phyloP scores from a whole-genome alignment of 1,140 invertebrate genomes.

The Maconellicoccus hirsutus region DNA sequence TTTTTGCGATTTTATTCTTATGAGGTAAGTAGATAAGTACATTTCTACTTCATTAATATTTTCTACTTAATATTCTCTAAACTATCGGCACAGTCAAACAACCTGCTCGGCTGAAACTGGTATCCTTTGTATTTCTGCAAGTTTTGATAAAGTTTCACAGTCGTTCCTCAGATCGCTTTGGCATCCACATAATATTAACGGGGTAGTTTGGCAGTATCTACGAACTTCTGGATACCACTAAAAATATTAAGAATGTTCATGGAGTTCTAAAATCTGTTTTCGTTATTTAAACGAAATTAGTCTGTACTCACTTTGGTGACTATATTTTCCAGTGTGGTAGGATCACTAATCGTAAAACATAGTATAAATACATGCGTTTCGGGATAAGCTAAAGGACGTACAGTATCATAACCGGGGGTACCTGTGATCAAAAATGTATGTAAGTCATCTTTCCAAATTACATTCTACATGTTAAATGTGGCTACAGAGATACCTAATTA shows the following conservation, averaged over 20 bases:
- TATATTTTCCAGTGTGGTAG: conserved; percentile 52
- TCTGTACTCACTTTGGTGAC: conserved; percentile 45
- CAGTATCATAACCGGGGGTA: conserved; percentile 43
- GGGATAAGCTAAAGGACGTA: conserved; percentile 45
- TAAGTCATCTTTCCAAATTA: too few species aligned
- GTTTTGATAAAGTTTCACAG: conserved; percentile 40
- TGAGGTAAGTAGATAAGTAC: too few species aligned
- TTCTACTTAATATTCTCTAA: too few species aligned
- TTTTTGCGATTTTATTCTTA: too few species aligned
- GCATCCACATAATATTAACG: conserved; percentile 52
- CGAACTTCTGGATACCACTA: conserved; percentile 56
- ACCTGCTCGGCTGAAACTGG: conserved; percentile 45
- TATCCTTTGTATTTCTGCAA: conserved; percentile 40
- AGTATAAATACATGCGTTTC: conserved; percentile 47
- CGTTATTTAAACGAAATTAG: neutral
- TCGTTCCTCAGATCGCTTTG: conserved; percentile 44
- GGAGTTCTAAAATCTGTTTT: too few species aligned
- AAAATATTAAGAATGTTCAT: conserved; percentile 15
- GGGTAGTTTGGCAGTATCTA: conserved; percentile 47
- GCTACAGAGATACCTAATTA: too few species aligned
- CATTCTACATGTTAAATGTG: too few species aligned
- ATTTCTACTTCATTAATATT: too few species aligned
- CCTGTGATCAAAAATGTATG: conserved; percentile 37
- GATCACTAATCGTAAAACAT: conserved; percentile 54
- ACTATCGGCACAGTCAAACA: neutral